Conservation (phyloP, 1,140 invertebrate species). For the Vanessa atalanta region DNA sequence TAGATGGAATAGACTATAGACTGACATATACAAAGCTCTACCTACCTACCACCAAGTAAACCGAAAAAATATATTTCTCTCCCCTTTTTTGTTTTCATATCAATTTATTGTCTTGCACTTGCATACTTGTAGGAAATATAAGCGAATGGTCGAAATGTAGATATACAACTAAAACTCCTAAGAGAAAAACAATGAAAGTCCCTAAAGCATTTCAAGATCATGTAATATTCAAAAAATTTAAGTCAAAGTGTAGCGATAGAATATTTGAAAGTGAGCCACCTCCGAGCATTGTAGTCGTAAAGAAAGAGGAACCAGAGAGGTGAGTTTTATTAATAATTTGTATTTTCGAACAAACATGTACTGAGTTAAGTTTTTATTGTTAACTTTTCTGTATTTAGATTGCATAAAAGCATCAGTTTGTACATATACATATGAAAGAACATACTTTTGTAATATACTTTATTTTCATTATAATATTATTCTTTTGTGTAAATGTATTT, state of each 20-base stretch:
- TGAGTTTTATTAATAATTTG: conserved; percentile 8
- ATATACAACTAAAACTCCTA: conserved; percentile 87
- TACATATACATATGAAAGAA: no score
- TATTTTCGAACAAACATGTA: not conserved
- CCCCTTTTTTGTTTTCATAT: not conserved
- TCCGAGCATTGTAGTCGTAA: conserved; percentile 80
- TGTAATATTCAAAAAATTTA: conserved; percentile 85
- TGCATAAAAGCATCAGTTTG: no score
- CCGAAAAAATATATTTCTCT: no score
- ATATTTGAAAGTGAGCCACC: conserved; percentile 82
- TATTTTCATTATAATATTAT: conserved; percentile 22
- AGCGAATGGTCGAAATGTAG: conserved; percentile 96
- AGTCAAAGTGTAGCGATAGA: conserved; percentile 83
- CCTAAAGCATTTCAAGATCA: conserved; percentile 85
- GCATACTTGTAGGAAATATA: conserved; percentile 83
- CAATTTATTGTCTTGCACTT: conserved; percentile 20
- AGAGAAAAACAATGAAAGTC: conserved; percentile 87
- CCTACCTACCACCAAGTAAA: no score
- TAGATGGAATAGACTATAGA: no score
- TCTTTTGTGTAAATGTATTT: not conserved
- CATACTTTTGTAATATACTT: not conserved
- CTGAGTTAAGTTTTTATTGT: no score
- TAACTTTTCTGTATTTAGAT: no score
- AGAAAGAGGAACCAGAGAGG: conserved; percentile 81
- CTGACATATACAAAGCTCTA: no score